Conservation (phyloP, 2,888 invertebrate genomes). For the Habroteleia sp. region DNA sequence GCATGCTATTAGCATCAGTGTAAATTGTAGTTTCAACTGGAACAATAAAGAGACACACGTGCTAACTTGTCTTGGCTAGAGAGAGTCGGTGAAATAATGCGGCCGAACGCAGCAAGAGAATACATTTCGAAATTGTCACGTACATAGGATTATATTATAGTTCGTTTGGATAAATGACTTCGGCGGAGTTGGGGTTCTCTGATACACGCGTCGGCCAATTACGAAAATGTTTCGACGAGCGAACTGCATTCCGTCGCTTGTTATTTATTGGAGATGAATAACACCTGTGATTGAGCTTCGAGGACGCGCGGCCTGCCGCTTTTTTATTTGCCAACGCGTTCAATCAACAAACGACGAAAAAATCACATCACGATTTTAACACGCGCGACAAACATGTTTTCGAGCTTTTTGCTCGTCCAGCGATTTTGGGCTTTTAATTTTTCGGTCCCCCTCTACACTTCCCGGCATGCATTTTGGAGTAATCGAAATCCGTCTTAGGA, state of each 20-base stretch:
- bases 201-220: slow-evolving; percentile 36
- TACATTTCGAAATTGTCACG: slow-evolving; percentile 38
- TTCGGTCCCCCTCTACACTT: too few species aligned
- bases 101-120: slow-evolving; percentile 32
- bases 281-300: slow-evolving; percentile 34
- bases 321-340: slow-evolving; percentile 30
- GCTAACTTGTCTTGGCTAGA: slow-evolving; percentile 19
- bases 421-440: background rate
- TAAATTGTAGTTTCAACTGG: slow-evolving; percentile 13
- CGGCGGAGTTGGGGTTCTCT: slow-evolving; percentile 3
- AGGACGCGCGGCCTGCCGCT: slow-evolving; percentile 1
- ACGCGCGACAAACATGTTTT: slow-evolving; percentile 3
- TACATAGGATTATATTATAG: slow-evolving; percentile 43
- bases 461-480: too few species aligned
- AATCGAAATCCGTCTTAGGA: too few species aligned
- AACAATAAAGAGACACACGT: slow-evolving; percentile 5
- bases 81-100: slow-evolving; percentile 25
- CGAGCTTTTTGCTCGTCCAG: background rate
- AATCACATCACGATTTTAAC: slow-evolving; percentile 26
- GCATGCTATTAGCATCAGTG: background rate
- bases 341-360: slow-evolving; percentile 30
- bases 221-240: slow-evolving; percentile 27
- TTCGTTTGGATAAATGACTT: slow-evolving; percentile 42
- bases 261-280: slow-evolving; percentile 47
- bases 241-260: slow-evolving; percentile 20